phyloP scores from a whole-genome alignment of 92 coral and sea anemone genomes.

The Palythoa caribaeorum region DNA sequence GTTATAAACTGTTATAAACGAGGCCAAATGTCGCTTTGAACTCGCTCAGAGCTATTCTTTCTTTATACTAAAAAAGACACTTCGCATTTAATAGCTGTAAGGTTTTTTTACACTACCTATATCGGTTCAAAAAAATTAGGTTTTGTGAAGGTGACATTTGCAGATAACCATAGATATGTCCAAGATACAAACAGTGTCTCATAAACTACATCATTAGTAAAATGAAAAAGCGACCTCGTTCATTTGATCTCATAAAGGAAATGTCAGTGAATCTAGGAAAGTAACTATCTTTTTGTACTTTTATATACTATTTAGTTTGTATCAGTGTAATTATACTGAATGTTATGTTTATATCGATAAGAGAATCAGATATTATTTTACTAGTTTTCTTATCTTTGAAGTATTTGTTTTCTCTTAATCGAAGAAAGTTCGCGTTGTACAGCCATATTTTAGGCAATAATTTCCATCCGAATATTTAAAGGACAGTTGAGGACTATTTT shows the following conservation, averaged over 20 bases:
- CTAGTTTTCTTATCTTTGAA: background rate
- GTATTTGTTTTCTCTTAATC: background rate
- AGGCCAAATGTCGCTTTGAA: background rate
- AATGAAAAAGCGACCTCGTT: background rate
- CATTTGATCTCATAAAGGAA: background rate
- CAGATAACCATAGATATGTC: background rate
- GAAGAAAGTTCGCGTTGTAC: background rate
- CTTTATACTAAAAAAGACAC: background rate
- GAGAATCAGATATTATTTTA: background rate
- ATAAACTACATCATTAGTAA: background rate
- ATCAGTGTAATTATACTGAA: background rate
- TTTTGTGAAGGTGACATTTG: background rate
- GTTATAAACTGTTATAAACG: background rate
- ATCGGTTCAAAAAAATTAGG: background rate
- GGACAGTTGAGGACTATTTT: slow-evolving; percentile 1
- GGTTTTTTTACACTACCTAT: background rate
- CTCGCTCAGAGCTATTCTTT: background rate
- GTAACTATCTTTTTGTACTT: background rate
- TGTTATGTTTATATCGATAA: background rate
- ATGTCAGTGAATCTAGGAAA: background rate
- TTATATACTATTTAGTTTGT: background rate
- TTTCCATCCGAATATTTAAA: background rate
- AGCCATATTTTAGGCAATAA: background rate
- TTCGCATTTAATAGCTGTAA: background rate
- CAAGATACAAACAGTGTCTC: background rate